Conservation (phyloP, 2,888 invertebrate genomes). For the Cosmia pyralina region DNA sequence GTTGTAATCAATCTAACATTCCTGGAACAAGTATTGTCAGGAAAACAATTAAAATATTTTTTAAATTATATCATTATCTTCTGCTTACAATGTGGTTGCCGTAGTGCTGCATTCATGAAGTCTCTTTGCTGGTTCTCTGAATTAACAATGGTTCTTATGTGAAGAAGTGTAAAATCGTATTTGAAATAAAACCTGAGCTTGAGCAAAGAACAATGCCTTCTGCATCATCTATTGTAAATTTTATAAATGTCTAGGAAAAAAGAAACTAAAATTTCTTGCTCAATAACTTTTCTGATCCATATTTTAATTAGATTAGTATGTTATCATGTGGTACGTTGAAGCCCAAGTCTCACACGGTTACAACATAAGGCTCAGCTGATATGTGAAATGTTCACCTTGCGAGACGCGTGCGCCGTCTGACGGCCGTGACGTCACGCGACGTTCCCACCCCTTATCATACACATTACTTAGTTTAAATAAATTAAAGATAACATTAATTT, state of each 20-base stretch:
- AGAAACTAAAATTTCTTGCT: not conserved
- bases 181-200: not conserved
- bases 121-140: not conserved
- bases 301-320: slow-evolving; percentile 20
- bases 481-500: slow-evolving; percentile 17
- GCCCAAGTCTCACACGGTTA: slow-evolving; percentile 16
- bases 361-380: slow-evolving; percentile 46
- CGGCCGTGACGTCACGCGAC: slow-evolving; percentile 42
- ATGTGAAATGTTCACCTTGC: slow-evolving; percentile 54
- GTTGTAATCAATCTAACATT: slow-evolving; percentile 11
- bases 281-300: not conserved
- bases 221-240: not conserved
- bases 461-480: slow-evolving; percentile 7
- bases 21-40: not conserved
- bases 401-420: slow-evolving; percentile 38
- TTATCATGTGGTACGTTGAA: slow-evolving; percentile 7
- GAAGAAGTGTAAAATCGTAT: not conserved
- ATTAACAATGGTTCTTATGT: not conserved
- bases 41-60: not conserved
- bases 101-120: not conserved
- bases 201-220: not conserved
- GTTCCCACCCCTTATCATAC: slow-evolving; percentile 19
- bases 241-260: not conserved
- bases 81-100: not conserved
- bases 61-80: not conserved